Conservation (phyloP, 2,113 vertebrate species). For the Anolis carolinensis region DNA sequence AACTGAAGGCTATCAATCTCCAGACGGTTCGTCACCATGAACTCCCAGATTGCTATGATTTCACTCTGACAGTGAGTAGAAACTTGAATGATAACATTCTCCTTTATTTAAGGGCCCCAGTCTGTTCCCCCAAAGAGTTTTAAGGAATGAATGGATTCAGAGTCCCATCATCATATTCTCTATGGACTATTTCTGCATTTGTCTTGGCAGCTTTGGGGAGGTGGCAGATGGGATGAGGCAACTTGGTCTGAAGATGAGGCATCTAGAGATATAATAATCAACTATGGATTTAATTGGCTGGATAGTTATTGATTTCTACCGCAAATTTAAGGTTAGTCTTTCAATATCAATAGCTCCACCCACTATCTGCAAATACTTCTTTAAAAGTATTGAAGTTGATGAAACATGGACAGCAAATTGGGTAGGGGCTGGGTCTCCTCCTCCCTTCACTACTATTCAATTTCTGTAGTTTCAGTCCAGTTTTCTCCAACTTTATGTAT, state of each 20-base stretch:
- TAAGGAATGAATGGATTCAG: neutral
- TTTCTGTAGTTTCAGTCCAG: neutral
- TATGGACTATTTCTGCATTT: neutral
- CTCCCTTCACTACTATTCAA: neutral
- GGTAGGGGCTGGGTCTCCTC: neutral
- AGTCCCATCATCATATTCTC: neutral
- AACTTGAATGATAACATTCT: neutral
- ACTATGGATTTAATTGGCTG: no score
- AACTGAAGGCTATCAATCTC: slow-evolving; percentile 92
- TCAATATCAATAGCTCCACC: neutral
- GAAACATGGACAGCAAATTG: neutral
- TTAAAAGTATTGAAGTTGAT: neutral
- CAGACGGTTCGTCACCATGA: slow-evolving; percentile 92
- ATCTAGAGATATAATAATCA: no score
- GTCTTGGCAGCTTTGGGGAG: neutral
- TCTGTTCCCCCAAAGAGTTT: neutral
- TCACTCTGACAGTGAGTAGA: slow-evolving; percentile 82
- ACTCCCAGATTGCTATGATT: slow-evolving; percentile 93
- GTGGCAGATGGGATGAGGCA: neutral
- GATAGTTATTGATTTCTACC: neutral
- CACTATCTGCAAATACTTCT: neutral
- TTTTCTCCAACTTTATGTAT: neutral
- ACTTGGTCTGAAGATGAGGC: neutral
- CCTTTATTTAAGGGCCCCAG: neutral
- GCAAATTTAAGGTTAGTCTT: neutral